Conservation (phyloP, 2,113 vertebrate genomes). For the Hippocampus mohnikei region DNA sequence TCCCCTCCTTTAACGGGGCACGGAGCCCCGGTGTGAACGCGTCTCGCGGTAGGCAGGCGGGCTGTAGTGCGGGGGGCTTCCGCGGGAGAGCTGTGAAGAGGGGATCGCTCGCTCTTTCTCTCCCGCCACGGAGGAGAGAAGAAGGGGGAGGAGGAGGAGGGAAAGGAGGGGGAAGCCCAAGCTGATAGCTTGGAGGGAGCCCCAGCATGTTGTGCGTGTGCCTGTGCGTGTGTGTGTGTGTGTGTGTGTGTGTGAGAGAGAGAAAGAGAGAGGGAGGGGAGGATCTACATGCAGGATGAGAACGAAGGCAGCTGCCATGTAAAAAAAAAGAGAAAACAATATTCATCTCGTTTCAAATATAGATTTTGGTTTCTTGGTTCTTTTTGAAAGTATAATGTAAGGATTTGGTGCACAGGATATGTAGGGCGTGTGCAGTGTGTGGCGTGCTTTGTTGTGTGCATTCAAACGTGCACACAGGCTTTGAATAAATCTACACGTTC, state of each 20-base stretch:
- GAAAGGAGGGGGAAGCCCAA: conserved; percentile 60
- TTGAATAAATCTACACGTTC: conserved; percentile 20
- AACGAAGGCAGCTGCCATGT: conserved; percentile 33
- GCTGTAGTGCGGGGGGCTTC: conserved; percentile 50
- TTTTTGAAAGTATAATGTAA: conserved; percentile 8
- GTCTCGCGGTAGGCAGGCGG: conserved; percentile 22
- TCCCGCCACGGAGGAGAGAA: conserved; percentile 42
- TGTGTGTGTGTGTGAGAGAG: conserved; percentile 16
- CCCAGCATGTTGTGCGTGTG: conserved; percentile 42
- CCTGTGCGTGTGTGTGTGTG: conserved; percentile 25
- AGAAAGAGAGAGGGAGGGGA: conserved; percentile 40
- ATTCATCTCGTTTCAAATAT: conserved; percentile 28
- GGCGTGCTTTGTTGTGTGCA: background rate
- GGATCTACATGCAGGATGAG: conserved; percentile 54
- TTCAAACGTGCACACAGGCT: conserved; percentile 7
- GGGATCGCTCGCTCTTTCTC: conserved; percentile 49
- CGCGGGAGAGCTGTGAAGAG: conserved; percentile 59
- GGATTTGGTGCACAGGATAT: conserved; percentile 13
- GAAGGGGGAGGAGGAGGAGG: conserved; percentile 32
- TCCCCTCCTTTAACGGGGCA: background rate
- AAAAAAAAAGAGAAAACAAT: conserved; percentile 13
- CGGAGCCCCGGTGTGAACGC: conserved; percentile 4
- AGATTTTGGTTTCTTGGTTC: conserved; percentile 1
- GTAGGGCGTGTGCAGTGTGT: background rate
- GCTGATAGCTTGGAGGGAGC: conserved; percentile 69